Percentiles rank a stretch among this genome's conserved stretches.
These are phyloP conservation scores for Hanleya hanleyi DNA, from an alignment of 2,888 invertebrate species.

Conservation along the genomic window DNA sequence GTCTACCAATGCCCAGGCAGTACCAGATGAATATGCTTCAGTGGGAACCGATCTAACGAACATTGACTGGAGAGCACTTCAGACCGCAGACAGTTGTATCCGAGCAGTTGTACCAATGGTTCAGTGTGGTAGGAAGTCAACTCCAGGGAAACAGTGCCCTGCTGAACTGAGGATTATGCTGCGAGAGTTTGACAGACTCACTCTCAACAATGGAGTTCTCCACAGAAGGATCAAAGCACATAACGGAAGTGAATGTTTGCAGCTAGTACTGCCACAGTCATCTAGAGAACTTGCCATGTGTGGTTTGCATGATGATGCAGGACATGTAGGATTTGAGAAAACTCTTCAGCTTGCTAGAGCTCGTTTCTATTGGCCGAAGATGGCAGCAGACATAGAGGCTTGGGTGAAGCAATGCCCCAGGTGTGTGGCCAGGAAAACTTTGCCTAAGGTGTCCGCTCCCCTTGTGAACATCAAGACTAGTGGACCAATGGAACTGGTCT, in stretches of 20 bases:
- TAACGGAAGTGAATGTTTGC: neutral
- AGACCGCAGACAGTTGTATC: neutral
- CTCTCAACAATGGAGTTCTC: neutral
- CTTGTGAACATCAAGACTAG: constrained; percentile 10
- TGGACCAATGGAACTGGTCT: constrained; percentile 31
- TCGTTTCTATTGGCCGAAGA: neutral
- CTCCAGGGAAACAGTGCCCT: neutral
- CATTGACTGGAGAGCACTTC: neutral
- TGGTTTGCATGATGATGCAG: neutral
- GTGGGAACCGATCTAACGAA: neutral
- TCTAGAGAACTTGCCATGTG: neutral
- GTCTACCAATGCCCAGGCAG: neutral
- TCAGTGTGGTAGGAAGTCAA: neutral
- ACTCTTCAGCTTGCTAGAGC: neutral
- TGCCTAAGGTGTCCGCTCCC: neutral
- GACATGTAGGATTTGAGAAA: neutral
- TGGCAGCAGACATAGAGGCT: neutral
- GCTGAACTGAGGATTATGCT: neutral
- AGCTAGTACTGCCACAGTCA: neutral
- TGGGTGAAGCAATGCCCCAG: constrained; percentile 7
- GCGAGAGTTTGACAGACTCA: neutral
- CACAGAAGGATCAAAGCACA: neutral
- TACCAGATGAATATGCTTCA: neutral
- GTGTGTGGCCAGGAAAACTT: constrained; percentile 20
- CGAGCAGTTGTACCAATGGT: neutral